These are phyloP conservation scores for Peromyscus polionotus DNA, from an alignment of 2,113 vertebrate species.

Conservation along the genomic window DNA sequence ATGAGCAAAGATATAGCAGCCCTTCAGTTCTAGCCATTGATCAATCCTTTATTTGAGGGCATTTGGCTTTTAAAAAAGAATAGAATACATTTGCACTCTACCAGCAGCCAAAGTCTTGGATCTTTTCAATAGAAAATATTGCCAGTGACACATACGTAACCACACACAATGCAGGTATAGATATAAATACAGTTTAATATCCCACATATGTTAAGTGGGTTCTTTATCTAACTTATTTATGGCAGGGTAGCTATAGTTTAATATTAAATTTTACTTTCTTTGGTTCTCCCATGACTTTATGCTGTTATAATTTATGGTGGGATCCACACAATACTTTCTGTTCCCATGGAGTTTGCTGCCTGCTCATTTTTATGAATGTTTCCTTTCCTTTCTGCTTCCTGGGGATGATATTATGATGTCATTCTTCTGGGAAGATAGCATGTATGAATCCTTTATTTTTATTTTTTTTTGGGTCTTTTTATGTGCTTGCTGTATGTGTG, in stretches of 20 bases:
- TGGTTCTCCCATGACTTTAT: slow-evolving; percentile 43
- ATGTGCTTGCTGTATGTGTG: neutral
- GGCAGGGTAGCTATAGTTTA: slow-evolving; percentile 24
- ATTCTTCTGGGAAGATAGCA: neutral
- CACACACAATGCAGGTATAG: neutral
- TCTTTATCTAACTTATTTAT: slow-evolving; percentile 66
- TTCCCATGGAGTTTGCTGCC: slow-evolving; percentile 16
- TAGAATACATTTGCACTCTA: slow-evolving; percentile 26
- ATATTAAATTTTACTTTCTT: slow-evolving; percentile 60
- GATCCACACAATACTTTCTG: neutral
- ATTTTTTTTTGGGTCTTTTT: neutral
- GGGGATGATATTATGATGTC: slow-evolving; percentile 1
- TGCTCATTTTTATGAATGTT: neutral
- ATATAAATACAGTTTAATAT: neutral
- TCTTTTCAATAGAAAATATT: slow-evolving; percentile 59
- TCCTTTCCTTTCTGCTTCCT: neutral
- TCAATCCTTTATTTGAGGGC: slow-evolving; percentile 47
- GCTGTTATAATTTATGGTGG: slow-evolving; percentile 41
- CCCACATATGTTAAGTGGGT: slow-evolving; percentile 37
- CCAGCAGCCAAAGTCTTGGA: slow-evolving; percentile 1
- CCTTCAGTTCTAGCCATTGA: slow-evolving; percentile 40
- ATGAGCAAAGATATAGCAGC: slow-evolving; percentile 49
- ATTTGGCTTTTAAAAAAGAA: slow-evolving; percentile 31
- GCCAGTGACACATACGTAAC: neutral
- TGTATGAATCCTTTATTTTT: neutral